Percentiles rank a stretch among this genome's conserved stretches.
Evolutionary conservation across 2,888 invertebrate genomes (phyloP).

Genomic region (Lochmaea crataegi): DNA sequence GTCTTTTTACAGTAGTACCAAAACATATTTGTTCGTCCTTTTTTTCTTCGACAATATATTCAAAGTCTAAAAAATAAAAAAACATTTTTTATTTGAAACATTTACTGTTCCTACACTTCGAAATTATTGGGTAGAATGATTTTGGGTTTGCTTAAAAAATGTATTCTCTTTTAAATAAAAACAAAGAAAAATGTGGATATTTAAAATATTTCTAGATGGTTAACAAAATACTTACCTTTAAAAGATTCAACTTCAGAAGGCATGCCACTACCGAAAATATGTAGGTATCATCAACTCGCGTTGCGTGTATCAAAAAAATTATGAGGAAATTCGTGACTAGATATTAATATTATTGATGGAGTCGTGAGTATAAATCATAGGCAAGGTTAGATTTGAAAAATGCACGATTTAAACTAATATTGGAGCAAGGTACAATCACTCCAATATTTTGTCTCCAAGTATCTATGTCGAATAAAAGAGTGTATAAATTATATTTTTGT

Average conservation of each 20-base stretch:
- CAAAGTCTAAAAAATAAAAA: constrained; percentile 54
- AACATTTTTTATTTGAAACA: too few species aligned
- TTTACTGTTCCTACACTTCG: too few species aligned
- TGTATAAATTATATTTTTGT: background rate
- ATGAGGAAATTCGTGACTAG: constrained; percentile 43
- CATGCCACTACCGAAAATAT: constrained; percentile 16
- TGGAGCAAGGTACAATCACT: constrained; percentile 33
- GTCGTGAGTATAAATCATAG: constrained; percentile 34
- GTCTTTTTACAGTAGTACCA: constrained; percentile 54
- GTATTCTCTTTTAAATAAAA: background rate
- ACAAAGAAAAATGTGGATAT: background rate
- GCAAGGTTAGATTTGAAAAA: constrained; percentile 28
- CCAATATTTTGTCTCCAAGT: constrained; percentile 4
- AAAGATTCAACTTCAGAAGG: constrained; percentile 24
- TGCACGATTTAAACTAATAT: constrained; percentile 28
- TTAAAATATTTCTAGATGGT: background rate
- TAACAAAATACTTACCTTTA: constrained; percentile 11
- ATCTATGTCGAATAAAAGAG: constrained; percentile 2
- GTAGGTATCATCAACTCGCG: constrained; percentile 23
- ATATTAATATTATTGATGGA: constrained; percentile 47
- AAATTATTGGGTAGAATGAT: too few species aligned
- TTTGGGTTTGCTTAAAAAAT: too few species aligned
- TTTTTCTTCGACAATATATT: constrained; percentile 60
- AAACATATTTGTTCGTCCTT: constrained; percentile 57
- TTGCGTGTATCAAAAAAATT: constrained; percentile 44